Evolutionary conservation across 2,797 vertebrate species (phyloP).

Genomic region (Apogon hyalosoma): DNA sequence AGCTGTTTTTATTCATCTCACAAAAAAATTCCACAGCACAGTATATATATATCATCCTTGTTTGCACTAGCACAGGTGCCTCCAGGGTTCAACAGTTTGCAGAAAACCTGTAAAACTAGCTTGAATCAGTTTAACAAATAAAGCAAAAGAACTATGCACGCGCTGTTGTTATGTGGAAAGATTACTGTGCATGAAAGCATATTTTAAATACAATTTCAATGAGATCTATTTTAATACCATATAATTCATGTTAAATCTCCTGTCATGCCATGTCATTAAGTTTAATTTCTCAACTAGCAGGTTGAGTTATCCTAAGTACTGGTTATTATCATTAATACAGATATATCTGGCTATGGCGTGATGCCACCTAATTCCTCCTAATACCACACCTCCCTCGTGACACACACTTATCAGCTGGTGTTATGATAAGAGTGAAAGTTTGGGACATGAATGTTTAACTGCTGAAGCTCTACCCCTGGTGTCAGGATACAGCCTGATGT

Average conservation of each 20-base stretch:
- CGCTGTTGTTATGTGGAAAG: neutral
- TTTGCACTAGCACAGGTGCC: slow-evolving; percentile 7
- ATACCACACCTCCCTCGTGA: neutral
- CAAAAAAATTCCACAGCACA: neutral
- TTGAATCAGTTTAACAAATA: slow-evolving; percentile 1
- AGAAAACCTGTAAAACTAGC: slow-evolving; percentile 40
- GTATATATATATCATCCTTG: slow-evolving; percentile 22
- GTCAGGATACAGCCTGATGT: neutral
- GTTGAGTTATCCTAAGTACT: no score
- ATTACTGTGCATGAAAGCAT: no score
- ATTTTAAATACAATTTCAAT: neutral
- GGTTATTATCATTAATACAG: neutral
- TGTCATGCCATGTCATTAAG: neutral
- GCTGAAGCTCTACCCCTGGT: neutral
- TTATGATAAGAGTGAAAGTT: neutral
- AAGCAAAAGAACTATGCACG: neutral
- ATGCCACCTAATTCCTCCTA: neutral
- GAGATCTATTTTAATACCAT: neutral
- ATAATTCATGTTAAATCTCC: neutral
- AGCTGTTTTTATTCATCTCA: no score
- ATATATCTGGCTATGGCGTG: neutral
- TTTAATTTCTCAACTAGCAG: neutral
- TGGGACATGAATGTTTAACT: neutral
- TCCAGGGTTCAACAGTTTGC: slow-evolving; percentile 37
- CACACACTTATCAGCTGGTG: neutral